Conservation (phyloP, 1,140 invertebrate genomes). For the Schlechtendalia chinensis region DNA sequence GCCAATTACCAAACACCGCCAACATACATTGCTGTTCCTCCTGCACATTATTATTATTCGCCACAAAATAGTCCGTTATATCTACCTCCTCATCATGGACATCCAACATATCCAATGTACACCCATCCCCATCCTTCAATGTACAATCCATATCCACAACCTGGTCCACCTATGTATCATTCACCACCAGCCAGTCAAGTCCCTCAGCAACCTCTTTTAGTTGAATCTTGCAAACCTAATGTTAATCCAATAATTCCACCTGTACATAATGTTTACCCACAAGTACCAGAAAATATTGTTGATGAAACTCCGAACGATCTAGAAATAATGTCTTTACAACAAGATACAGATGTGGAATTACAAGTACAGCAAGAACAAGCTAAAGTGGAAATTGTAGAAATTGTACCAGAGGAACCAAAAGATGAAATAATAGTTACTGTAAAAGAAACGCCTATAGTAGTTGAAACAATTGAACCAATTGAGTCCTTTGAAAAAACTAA, state of each 20-base stretch:
- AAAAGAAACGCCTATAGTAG: background rate
- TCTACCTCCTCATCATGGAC: conserved; percentile 35
- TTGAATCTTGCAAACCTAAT: conserved; percentile 42
- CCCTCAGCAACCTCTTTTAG: conserved; percentile 45
- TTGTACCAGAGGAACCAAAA: background rate
- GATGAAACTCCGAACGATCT: background rate
- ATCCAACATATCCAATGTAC: conserved; percentile 45
- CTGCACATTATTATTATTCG: conserved; percentile 44
- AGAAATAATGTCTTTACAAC: conserved; percentile 17
- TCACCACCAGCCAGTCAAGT: conserved; percentile 41
- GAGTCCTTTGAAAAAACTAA: conserved; percentile 15
- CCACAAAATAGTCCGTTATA: conserved; percentile 49
- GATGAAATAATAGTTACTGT: background rate
- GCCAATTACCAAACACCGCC: conserved; percentile 43
- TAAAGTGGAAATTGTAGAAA: background rate
- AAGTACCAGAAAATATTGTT: conserved; percentile 38
- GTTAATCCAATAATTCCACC: conserved; percentile 36
- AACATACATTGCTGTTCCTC: conserved; percentile 39
- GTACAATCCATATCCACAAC: conserved; percentile 44
- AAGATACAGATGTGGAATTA: background rate
- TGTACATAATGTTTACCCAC: conserved; percentile 42
- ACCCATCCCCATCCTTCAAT: conserved; percentile 44
- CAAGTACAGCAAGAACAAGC: background rate
- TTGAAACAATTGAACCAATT: conserved; percentile 3
- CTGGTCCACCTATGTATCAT: conserved; percentile 36